Evolutionary conservation across 1,140 invertebrate species (phyloP), one percentile per base, ranked within the genome.

Genomic region (Anastatus disparis): DNA sequence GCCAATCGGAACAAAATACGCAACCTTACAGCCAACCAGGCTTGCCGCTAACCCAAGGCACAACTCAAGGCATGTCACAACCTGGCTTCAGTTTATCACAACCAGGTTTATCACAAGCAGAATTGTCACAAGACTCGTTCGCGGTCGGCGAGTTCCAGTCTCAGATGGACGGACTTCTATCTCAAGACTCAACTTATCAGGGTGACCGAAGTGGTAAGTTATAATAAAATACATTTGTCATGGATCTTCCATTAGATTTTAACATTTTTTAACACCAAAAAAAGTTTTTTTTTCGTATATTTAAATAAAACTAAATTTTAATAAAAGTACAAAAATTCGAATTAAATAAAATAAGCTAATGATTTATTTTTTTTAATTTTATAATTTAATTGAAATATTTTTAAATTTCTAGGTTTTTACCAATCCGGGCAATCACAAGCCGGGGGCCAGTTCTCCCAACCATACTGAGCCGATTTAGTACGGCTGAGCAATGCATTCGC

Each of bases 161-260:
- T 29, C 96, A 97, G 84, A 94, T 95, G 87, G 96, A 98, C 80
- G 95, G 94, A 48, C 89, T 98, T 70, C 86, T 98, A 74, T 98
- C 96, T 4, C 96, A 98, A 86, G 96, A 98, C 86, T 97, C 95
- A 9, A 95, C 94, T 71, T 97, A 96, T 86, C 94, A 96, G 85
- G 93, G 91, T 53, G 93, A 93, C 75, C 87, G 92, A 64, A 89
- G 90, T 68, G 90, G 70, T 72, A 42, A 13, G 35, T 38, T 24
- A 44, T 44, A 44, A 55, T 12, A 44, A n/a, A n/a, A n/a, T n/a
- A n/a, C n/a, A n/a, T n/a, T 10, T 44, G 15, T 44, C 15, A 44
- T n/a, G 15, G 3, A 44, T 9, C 15, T 44, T 15, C 15, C 20
- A 10, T 52, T 24, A 10, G 24, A 24, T 52, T 52, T n/a, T 24